These are phyloP conservation scores for Eonycteris spelaea DNA, from an alignment of 2,113 vertebrate genomes.

Conservation along the genomic window DNA sequence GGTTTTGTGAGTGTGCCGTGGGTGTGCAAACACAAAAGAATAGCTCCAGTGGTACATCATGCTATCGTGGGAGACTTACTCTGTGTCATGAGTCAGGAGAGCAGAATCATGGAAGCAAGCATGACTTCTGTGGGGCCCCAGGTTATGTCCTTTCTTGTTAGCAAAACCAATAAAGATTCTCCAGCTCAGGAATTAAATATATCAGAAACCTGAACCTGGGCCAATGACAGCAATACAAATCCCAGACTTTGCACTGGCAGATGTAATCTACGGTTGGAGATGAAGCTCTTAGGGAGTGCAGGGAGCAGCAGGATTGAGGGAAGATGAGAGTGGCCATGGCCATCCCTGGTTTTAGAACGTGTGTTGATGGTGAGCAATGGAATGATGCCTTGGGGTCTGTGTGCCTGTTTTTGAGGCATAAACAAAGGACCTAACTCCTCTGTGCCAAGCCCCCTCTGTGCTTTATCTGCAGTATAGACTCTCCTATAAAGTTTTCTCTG, in stretches of 20 bases:
- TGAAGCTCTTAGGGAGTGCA: background rate
- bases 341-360: background rate
- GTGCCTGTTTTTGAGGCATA: background rate
- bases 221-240: background rate
- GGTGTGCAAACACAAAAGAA: background rate
- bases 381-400: background rate
- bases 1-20: background rate
- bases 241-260: background rate
- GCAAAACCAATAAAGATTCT: background rate
- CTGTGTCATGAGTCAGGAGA: background rate
- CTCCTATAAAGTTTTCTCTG: background rate
- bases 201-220: background rate
- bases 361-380: background rate
- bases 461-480: background rate
- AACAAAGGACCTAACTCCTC: background rate
- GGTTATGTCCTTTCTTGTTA: background rate
- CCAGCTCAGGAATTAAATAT: background rate
- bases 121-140: background rate
- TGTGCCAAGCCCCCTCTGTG: background rate
- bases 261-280: background rate
- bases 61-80: background rate
- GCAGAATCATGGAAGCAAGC: background rate
- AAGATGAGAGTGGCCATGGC: fast-evolving
- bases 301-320: background rate
- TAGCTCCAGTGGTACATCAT: background rate